Conservation (phyloP, 2,888 invertebrate species). For the Pandemis heparana region DNA sequence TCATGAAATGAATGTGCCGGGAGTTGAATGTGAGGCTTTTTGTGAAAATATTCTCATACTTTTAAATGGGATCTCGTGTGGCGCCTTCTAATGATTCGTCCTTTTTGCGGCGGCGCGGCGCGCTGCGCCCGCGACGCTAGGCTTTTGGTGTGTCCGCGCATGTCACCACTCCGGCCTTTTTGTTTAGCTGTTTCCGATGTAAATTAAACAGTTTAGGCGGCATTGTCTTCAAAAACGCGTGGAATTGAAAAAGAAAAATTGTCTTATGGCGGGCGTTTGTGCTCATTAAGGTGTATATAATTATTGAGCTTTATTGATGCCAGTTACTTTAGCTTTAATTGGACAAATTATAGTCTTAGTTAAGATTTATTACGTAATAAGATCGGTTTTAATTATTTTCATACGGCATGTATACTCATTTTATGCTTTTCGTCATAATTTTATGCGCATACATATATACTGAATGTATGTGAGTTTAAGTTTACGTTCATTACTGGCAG, state of each 20-base stretch:
- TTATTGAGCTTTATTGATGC: constrained; percentile 1
- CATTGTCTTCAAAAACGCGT: constrained; percentile 70
- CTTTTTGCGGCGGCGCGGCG: constrained; percentile 80
- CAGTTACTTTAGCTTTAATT: constrained; percentile 2
- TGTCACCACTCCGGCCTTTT: constrained; percentile 77
- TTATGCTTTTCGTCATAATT: constrained; percentile 1
- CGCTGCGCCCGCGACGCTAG: constrained; percentile 71
- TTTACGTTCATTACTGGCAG: not conserved
- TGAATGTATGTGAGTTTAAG: not conserved
- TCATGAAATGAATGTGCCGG: constrained; percentile 86
- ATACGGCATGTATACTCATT: not conserved
- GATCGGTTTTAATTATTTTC: not conserved
- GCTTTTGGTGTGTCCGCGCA: constrained; percentile 81
- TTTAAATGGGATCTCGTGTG: constrained; percentile 85
- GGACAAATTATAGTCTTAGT: not conserved
- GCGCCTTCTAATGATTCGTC: constrained; percentile 85
- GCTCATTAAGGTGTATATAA: constrained; percentile 26
- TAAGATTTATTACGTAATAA: not conserved
- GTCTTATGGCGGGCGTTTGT: constrained; percentile 54
- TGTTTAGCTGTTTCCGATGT: constrained; percentile 76
- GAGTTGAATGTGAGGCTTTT: constrained; percentile 85
- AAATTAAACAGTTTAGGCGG: constrained; percentile 82
- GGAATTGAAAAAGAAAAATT: constrained; percentile 56
- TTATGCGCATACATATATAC: not conserved
- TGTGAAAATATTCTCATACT: constrained; percentile 86